Evolutionary conservation across 2,888 invertebrate species (phyloP), one percentile per base, ranked within the genome.

Genomic region (Cerastoderma edule): DNA sequence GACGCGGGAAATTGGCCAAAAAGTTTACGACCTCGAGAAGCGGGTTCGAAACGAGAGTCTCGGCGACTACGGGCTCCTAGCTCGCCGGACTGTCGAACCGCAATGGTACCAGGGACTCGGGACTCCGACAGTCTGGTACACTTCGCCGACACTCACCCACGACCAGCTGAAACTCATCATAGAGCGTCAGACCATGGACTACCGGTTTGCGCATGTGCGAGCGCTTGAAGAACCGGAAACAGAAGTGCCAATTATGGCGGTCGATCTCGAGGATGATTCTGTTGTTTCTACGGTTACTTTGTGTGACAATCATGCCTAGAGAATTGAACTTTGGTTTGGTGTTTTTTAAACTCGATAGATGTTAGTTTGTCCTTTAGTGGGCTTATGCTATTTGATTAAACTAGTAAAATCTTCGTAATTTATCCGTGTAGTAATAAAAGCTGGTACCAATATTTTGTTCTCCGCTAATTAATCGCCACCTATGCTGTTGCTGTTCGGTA

Each of bases 11-110:
- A 75, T 81, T 27, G 46, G 66, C 8, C 69, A 72, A 53, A 69
- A 69, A 44, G 75, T 81, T 2, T 67, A 69, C 33, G 65, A 72
- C 46, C 67, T 81, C 24, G 81, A 81, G 65, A 65, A 67, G 33
- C 71, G 72, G 56, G 81, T 75, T 22, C 60, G 75, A 39, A 75
- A 81, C 39, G 72, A 73, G 33, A 72, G 63, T n/a, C n/a, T n/a
- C 22, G 75, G 77, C 0, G 75, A 75, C 46, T 70, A 81, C 8
- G 69, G 73, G 3, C 69, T 50, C 30, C 35, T 50, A 5, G 72
- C 78, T 6, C 46, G 46, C 5, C 22, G 56, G 6, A 53, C 73
- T 3, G 30, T 22, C n/a, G 70, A 75, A 27, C 75, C 81, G 0
- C 64, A 57, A 57, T 78, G 75, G 72, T 50, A 69, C 32, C 80